phyloP scores from a whole-genome alignment of 2,113 vertebrate genomes.

The Tangachromis dhanisi region DNA sequence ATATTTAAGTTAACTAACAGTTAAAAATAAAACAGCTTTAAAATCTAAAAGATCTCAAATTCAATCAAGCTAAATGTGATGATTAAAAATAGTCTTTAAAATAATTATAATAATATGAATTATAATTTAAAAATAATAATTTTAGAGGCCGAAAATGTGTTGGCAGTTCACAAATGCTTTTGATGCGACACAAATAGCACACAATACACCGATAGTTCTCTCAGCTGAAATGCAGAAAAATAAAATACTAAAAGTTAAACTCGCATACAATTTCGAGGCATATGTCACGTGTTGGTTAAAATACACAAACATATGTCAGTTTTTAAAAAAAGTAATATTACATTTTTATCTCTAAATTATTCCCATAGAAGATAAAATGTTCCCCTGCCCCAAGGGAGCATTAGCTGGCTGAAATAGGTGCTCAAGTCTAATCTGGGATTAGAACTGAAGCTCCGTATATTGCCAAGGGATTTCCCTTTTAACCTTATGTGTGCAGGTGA shows the following conservation, averaged over 20 bases:
- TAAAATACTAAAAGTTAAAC: background rate
- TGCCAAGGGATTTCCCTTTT: constrained; percentile 63
- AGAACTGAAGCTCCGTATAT: constrained; percentile 51
- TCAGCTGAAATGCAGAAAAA: background rate
- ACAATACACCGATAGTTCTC: background rate
- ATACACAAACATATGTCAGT: background rate
- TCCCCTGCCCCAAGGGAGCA: constrained; percentile 34
- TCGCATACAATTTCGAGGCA: background rate
- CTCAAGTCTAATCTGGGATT: constrained; percentile 71
- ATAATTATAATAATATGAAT: background rate
- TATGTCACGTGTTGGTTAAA: background rate
- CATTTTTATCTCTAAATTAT: background rate
- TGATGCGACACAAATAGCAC: background rate
- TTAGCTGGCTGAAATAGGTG: constrained; percentile 63
- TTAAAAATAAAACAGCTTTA: background rate
- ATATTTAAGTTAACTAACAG: background rate
- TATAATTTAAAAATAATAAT: background rate
- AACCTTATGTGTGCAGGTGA: constrained; percentile 43
- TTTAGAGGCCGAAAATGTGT: background rate
- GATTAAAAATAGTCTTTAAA: background rate
- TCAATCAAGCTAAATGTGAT: background rate
- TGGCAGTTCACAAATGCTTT: background rate
- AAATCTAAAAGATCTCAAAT: background rate
- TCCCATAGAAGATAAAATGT: background rate
- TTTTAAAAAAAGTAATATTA: background rate